Conservation (phyloP, 2,113 vertebrate genomes). For the Glaucidium brasilianum region DNA sequence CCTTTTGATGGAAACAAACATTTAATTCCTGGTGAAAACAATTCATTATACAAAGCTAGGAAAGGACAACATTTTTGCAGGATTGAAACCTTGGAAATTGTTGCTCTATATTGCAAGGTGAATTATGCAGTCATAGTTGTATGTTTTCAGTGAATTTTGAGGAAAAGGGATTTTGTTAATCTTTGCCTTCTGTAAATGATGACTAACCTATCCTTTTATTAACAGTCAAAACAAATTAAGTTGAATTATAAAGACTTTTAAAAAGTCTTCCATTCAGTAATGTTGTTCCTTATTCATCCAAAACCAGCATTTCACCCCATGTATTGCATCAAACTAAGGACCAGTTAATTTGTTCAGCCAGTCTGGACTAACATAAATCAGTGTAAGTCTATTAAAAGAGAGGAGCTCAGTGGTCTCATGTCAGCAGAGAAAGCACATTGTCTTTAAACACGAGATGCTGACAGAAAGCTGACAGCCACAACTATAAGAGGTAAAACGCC, state of each 20-base stretch:
- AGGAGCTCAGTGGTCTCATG: background rate
- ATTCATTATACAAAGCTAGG: background rate
- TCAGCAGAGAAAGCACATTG: background rate
- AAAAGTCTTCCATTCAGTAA: background rate
- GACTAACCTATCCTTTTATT: background rate
- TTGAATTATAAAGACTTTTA: background rate
- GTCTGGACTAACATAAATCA: background rate
- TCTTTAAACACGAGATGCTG: background rate
- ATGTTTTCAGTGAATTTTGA: background rate
- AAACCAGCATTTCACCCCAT: background rate
- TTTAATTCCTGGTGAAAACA: background rate
- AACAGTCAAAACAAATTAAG: background rate
- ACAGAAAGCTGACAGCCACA: slow-evolving; percentile 6
- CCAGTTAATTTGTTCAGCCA: background rate
- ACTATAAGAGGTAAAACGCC: background rate
- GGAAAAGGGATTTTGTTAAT: background rate
- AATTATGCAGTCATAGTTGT: background rate
- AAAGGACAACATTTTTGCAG: background rate
- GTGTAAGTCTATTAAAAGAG: background rate
- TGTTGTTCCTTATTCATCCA: background rate
- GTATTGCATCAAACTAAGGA: background rate
- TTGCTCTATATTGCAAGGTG: background rate
- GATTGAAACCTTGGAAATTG: background rate
- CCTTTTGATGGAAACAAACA: background rate
- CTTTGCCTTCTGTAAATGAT: background rate